A percentile compares a stretch with the other conserved stretches of the same genome.
Conservation (phyloP, 2,797 vertebrate genomes). For the Australoheros facetus region DNA sequence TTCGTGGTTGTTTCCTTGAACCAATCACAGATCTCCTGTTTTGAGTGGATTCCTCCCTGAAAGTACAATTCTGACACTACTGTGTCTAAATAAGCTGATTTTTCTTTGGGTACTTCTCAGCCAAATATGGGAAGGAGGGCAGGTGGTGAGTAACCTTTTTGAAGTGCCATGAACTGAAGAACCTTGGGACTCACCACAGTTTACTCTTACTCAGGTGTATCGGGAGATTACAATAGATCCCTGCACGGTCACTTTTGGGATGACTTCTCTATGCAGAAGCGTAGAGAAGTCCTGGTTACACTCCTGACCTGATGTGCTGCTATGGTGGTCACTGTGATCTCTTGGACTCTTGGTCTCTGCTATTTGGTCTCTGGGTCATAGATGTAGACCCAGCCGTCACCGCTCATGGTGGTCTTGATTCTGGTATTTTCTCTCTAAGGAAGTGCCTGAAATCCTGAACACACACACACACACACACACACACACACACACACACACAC, state of each 20-base stretch:
- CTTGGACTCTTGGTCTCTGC: neutral
- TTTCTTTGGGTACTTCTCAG: too few relatives aligned
- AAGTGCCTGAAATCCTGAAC: neutral
- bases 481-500: neutral
- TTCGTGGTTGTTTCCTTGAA: neutral
- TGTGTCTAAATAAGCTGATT: too few relatives aligned
- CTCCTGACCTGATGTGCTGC: neutral
- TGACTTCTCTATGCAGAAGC: neutral
- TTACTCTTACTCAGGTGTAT: neutral
- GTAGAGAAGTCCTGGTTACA: neutral
- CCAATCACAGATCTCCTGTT: neutral
- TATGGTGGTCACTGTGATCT: neutral
- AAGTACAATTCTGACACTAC: too few relatives aligned
- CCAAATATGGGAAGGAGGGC: too few relatives aligned
- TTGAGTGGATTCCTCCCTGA: too few relatives aligned
- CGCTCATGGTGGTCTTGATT: neutral
- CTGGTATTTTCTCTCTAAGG: neutral
- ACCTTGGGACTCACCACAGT: rapidly evolving
- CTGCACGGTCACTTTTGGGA: neutral
- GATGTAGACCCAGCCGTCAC: neutral
- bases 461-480: neutral
- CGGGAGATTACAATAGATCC: too few relatives aligned
- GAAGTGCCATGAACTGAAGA: neutral
- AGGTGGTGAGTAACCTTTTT: too few relatives aligned
- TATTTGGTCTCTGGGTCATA: neutral